phyloP scores from a whole-genome alignment of 2,797 vertebrate genomes.

The Nannoperca australis region DNA sequence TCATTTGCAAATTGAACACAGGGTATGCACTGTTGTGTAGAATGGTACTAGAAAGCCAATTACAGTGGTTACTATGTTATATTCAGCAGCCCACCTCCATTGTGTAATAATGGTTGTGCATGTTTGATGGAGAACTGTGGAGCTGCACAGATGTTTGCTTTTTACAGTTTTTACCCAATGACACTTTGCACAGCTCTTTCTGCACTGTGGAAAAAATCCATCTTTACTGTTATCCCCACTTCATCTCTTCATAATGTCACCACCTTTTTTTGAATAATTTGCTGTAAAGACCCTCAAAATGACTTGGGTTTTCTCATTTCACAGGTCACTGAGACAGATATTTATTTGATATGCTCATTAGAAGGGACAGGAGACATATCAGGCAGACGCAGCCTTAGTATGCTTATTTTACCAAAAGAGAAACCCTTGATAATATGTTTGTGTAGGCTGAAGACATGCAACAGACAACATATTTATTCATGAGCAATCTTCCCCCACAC shows the following conservation, averaged over 20 bases:
- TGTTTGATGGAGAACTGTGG: conserved; percentile 27
- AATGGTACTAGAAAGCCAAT: conserved; percentile 40
- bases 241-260: conserved; percentile 22
- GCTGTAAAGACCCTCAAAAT: conserved; percentile 43
- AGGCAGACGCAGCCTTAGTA: conserved; percentile 21
- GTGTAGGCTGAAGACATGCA: conserved; percentile 40
- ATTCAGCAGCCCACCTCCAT: not conserved
- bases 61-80: conserved; percentile 13
- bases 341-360: conserved; percentile 62
- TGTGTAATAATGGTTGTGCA: not conserved
- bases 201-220: not conserved
- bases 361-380: conserved; percentile 47
- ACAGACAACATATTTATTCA: conserved; percentile 74
- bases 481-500: conserved; percentile 49
- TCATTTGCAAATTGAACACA: conserved; percentile 57
- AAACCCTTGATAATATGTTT: conserved; percentile 61
- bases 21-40: conserved; percentile 15
- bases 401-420: conserved; percentile 57
- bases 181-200: conserved; percentile 13
- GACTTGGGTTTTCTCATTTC: conserved; percentile 64
- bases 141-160: conserved; percentile 5
- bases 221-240: conserved; percentile 10
- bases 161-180: not conserved
- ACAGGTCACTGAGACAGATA: conserved; percentile 62
- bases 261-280: conserved; percentile 47